Evolutionary conservation across 2,797 vertebrate species (phyloP), one percentile per base, ranked within the genome.

Genomic region (Erethizon dorsatum): DNA sequence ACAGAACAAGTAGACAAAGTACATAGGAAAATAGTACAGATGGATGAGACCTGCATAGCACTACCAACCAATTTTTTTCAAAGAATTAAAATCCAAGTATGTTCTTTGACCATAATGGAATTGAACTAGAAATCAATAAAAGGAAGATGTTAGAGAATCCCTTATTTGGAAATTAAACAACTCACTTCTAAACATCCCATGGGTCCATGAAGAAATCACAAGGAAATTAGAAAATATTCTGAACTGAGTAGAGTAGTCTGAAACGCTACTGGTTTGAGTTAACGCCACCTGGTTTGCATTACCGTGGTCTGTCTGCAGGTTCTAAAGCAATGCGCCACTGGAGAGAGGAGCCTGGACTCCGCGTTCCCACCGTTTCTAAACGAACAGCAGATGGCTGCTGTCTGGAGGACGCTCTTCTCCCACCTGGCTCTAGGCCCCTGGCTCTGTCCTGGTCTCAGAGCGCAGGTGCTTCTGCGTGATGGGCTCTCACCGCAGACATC

Each of bases 141-240:
- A 82, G n/a, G 67, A 95, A 83, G 52, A 50, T 85, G 75, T 26
- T 52, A 50, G 75, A 85, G 90, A 91, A 83, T 63, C 26, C 61
- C 54, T 93, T 83, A 83, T 79, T 71, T 79, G 41, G 20, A 78
- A 71, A 88, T 90, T 54, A 88, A 91, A 65, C 26, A 73, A 47
- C 56, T 73, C 52, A 18, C 50, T 67, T 93, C 26, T 75, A 61
- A 85, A 83, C 59, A 84, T 33, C 37, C 37, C 24, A 28, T 12
- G 56, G 50, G 24, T 67, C 65, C 50, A 73, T 79, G 73, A 83
- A 79, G 71, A 69, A 56, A 80, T 79, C 82, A 79, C 77, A 92
- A 86, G 50, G 59, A 97, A 96, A 96, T 95, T 61, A 95, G 83
- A 87, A 94, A 96, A 96, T 52, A 85, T 91, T 94, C 91, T 63